Percentiles rank a stretch among this genome's conserved stretches.
Conservation (phyloP, 2,113 vertebrate species). For the Columba janthina region DNA sequence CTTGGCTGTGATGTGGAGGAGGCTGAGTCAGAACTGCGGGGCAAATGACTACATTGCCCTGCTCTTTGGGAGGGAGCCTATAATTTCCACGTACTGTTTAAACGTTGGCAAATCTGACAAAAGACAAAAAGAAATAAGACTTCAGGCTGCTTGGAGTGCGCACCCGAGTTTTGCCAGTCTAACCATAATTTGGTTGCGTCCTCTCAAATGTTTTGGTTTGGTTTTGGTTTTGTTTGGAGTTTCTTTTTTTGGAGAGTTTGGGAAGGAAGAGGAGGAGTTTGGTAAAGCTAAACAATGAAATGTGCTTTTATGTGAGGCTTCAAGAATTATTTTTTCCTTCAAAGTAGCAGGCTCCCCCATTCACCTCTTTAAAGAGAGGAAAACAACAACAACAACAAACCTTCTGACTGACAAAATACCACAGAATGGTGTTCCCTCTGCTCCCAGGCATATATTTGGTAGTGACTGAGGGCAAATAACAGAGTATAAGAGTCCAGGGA, state of each 20-base stretch:
- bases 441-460: neutral
- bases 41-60: neutral
- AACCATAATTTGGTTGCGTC: neutral
- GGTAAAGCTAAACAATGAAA: neutral
- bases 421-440: neutral
- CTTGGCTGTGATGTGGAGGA: neutral
- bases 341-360: neutral
- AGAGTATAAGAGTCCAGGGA: neutral
- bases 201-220: neutral
- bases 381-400: neutral
- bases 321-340: neutral
- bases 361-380: neutral
- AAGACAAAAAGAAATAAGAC: neutral
- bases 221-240: neutral
- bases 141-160: neutral
- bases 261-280: neutral
- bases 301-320: neutral
- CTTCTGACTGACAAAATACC: neutral
- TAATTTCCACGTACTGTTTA: slow-evolving; percentile 19
- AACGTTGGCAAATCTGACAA: neutral
- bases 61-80: neutral
- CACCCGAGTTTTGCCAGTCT: neutral
- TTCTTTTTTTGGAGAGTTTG: neutral
- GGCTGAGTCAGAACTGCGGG: neutral
- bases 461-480: neutral